Base-by-base conservation (phyloP, 2,888 invertebrate genomes). In the Cheilosia vulpina region DNA sequence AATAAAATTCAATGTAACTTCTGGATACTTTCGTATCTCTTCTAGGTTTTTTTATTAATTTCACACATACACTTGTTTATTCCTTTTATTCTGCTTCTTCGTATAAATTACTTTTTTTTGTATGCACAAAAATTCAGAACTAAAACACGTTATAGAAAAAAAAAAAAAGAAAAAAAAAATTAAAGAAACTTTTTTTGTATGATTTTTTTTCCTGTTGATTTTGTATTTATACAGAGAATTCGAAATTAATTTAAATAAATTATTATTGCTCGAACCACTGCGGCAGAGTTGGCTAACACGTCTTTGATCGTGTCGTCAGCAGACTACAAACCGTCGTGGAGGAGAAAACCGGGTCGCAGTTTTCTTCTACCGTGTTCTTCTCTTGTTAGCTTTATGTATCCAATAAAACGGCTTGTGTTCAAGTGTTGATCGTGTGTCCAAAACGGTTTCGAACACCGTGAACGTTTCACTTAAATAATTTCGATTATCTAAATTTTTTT, bases 321-420 rank as follows among this genome's bases (percentile, higher is more conserved):
- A 72, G 65, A 72, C 55, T 75, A 38, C 52, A 60, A 43, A 45
- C 55, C 27, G 27, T 60, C 72, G 73, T 63, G 62, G 58, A 69
- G 63, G 84, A 80, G 81, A 85, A 85, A 85, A 85, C 85, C 81
- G 85, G 85, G 85, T 85, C 85, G 85, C 71, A 76, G 76, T 81
- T 72, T 80, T 13, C 66, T 85, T 85, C 66, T 66, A 58, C 72
- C 53, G 62, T 60, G 47, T 69, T 43, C 43, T 65, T 63, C 53
- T 47, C 69, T 66, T 45, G 45, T 7, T 45, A 47, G 47, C 9
- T 62, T 72, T 62, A 77, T 41, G 17, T 75, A 68, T 65, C 66
- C 62, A 57, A 38, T 31, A 27, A 62, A 69, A 80, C 58, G 63
- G 65, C 65, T 73, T 73, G 57, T 62, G 52, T 73, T 68, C 38